These are phyloP conservation scores for Eumacrocentrus americanus DNA, from an alignment of 2,888 invertebrate genomes.

Conservation along the genomic window DNA sequence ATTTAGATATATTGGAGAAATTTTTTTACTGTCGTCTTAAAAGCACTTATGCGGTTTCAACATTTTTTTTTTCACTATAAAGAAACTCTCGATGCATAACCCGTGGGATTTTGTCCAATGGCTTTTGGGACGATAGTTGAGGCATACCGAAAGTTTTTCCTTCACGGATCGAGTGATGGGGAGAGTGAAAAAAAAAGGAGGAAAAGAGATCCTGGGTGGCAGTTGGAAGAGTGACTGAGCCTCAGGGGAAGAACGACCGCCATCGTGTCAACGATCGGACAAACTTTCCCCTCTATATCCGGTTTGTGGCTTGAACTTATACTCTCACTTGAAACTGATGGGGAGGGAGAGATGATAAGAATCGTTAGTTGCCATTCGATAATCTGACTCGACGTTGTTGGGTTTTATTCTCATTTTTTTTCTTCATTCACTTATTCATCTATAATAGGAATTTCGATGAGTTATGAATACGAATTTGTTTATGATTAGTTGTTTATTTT, in stretches of 20 bases:
- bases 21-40: too few relatives aligned
- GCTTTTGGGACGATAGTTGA: neutral
- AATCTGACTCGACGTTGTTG: too few relatives aligned
- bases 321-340: neutral
- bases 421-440: neutral
- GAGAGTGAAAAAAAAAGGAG: constrained; percentile 17
- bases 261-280: constrained; percentile 28
- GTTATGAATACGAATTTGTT: constrained; percentile 19
- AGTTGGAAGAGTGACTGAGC: constrained; percentile 17
- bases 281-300: constrained; percentile 15
- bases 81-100: constrained; percentile 12
- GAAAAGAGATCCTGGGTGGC: constrained; percentile 15
- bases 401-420: constrained; percentile 12
- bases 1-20: too few relatives aligned
- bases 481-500: neutral
- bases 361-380: constrained; percentile 22
- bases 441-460: constrained; percentile 7
- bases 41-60: too few relatives aligned
- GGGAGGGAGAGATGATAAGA: constrained; percentile 7
- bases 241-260: constrained; percentile 13
- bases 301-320: neutral
- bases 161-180: neutral
- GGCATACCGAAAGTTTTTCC: constrained; percentile 14
- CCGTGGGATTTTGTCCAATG: constrained; percentile 11
- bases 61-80: neutral